Conservation (phyloP, 2,888 invertebrate genomes). For the Heteropelma amictum region DNA sequence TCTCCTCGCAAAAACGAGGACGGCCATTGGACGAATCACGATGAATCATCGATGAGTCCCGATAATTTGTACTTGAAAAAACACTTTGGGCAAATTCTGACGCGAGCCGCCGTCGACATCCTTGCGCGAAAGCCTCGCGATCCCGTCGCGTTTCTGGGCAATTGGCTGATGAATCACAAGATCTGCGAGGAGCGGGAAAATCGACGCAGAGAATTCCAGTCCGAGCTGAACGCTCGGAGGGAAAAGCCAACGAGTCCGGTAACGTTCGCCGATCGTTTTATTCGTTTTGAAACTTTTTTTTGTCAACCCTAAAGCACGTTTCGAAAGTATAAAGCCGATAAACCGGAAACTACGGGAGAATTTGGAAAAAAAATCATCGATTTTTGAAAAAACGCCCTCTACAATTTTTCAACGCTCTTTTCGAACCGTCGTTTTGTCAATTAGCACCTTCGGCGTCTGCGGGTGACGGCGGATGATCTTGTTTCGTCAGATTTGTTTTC, state of each 20-base stretch:
- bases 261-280: constrained; percentile 2
- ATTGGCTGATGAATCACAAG: constrained; percentile 78
- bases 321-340: too few species aligned
- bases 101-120: constrained; percentile 76
- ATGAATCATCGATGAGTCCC: constrained; percentile 9
- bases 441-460: too few species aligned
- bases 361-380: too few species aligned
- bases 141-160: constrained; percentile 78
- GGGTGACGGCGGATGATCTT: too few species aligned
- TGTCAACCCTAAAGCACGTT: background rate
- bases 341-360: too few species aligned
- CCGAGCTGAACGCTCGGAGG: constrained; percentile 48
- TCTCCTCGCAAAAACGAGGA: background rate
- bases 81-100: constrained; percentile 20
- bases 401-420: too few species aligned
- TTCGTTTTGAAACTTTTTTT: background rate
- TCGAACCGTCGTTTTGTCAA: too few species aligned
- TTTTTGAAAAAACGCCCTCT: too few species aligned
- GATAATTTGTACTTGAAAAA: constrained; percentile 35
- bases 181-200: constrained; percentile 74
- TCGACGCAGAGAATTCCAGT: constrained; percentile 45
- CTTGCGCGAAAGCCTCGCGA: constrained; percentile 77
- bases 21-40: background rate
- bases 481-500: too few species aligned
- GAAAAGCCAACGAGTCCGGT: constrained; percentile 2